These are phyloP conservation scores for Rhyacichthys aspro DNA, from an alignment of 2,797 vertebrate species.

Conservation along the genomic window DNA sequence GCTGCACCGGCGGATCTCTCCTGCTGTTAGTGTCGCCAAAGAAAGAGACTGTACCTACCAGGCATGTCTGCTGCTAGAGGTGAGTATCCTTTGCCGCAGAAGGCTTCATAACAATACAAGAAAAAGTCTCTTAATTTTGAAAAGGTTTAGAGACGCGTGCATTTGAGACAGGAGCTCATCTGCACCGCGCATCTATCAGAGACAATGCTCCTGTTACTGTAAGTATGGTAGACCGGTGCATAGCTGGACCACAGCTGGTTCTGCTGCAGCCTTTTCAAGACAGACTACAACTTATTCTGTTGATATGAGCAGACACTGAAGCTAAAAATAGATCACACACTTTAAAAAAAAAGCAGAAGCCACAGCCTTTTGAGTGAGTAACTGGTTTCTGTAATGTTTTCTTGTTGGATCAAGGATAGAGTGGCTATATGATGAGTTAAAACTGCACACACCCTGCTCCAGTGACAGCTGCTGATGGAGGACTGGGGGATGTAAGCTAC, in stretches of 20 bases:
- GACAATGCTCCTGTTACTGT: slow-evolving; percentile 45
- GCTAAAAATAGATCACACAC: slow-evolving; percentile 35
- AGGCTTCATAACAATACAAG: slow-evolving; percentile 58
- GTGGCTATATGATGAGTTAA: slow-evolving; percentile 17
- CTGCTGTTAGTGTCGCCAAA: slow-evolving; percentile 39
- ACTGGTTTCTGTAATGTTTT: background rate
- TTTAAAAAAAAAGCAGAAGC: background rate
- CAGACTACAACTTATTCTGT: slow-evolving; percentile 53
- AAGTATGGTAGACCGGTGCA: slow-evolving; percentile 67
- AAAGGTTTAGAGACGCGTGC: slow-evolving; percentile 19
- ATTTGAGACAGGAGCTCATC: slow-evolving; percentile 32
- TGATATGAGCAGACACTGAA: background rate
- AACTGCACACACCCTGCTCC: slow-evolving; percentile 25
- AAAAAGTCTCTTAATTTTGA: slow-evolving; percentile 29
- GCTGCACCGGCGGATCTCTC: slow-evolving; percentile 40
- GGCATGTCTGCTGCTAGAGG: slow-evolving; percentile 81
- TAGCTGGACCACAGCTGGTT: slow-evolving; percentile 45
- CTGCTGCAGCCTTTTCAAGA: slow-evolving; percentile 51
- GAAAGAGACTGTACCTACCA: slow-evolving; percentile 70
- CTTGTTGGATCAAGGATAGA: slow-evolving; percentile 14
- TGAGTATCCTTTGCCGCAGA: slow-evolving; percentile 76
- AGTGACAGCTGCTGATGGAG: slow-evolving; percentile 1
- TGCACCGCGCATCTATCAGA: slow-evolving; percentile 50
- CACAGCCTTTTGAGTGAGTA: background rate
- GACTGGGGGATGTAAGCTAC: background rate